Evolutionary conservation across 2,797 vertebrate genomes (phyloP).

Genomic region (Alauda arvensis): DNA sequence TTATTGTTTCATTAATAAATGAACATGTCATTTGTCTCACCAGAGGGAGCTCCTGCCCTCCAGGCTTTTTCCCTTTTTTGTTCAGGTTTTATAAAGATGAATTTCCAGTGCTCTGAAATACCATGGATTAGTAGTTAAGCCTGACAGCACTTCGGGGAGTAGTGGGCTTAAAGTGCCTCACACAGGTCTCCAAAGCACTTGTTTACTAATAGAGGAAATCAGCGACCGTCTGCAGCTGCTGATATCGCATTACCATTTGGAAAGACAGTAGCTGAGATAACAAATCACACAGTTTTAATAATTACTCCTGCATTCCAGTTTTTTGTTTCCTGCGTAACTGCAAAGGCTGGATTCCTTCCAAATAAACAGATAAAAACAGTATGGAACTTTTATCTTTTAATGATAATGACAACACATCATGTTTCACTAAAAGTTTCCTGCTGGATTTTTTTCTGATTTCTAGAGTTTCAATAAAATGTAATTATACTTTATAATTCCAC

Average conservation of each 20-base stretch:
- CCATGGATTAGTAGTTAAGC: slow-evolving; percentile 87
- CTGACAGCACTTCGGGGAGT: slow-evolving; percentile 86
- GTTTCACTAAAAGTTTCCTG: slow-evolving; percentile 80
- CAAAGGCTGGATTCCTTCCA: slow-evolving; percentile 80
- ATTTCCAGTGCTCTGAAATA: slow-evolving; percentile 87
- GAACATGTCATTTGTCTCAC: slow-evolving; percentile 93
- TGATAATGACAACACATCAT: slow-evolving; percentile 82
- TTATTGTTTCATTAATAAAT: slow-evolving; percentile 94
- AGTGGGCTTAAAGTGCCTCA: slow-evolving; percentile 83
- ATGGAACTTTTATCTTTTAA: slow-evolving; percentile 85
- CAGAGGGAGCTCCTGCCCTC: slow-evolving; percentile 84
- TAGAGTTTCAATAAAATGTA: slow-evolving; percentile 80
- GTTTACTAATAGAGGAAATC: slow-evolving; percentile 85
- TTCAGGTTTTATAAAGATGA: slow-evolving; percentile 89
- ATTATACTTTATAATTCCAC: slow-evolving; percentile 82
- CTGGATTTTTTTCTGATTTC: slow-evolving; percentile 77
- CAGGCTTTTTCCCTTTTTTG: slow-evolving; percentile 81
- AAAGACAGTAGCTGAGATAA: slow-evolving; percentile 85
- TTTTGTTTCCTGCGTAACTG: slow-evolving; percentile 80
- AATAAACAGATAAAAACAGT: slow-evolving; percentile 86
- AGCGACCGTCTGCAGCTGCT: slow-evolving; percentile 82
- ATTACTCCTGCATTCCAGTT: slow-evolving; percentile 80
- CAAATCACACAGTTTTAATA: slow-evolving; percentile 85
- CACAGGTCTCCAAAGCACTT: slow-evolving; percentile 85
- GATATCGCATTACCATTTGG: slow-evolving; percentile 84